phyloP scores from a whole-genome alignment of 2,888 invertebrate genomes.

The Clusia tigrina region DNA sequence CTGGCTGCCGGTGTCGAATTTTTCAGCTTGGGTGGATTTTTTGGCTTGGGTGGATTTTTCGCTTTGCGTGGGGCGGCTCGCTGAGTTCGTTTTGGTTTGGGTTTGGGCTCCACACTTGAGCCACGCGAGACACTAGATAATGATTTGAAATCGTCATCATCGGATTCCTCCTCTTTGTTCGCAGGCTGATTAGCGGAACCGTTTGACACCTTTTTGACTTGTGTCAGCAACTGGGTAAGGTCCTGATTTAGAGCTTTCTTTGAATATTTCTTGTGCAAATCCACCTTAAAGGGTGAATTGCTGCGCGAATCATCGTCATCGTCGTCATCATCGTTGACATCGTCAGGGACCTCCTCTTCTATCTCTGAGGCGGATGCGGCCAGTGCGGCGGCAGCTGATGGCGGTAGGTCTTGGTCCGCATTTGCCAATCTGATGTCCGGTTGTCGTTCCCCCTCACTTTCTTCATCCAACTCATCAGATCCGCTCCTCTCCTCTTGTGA shows the following conservation, averaged over 20 bases:
- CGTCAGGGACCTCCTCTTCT: slow-evolving; percentile 51
- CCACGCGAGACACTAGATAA: slow-evolving; percentile 50
- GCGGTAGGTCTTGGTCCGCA: slow-evolving; percentile 48
- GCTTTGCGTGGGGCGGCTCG: slow-evolving; percentile 24
- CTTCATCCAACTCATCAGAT: slow-evolving; percentile 30
- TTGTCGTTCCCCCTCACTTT: slow-evolving; percentile 25
- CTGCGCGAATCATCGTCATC: slow-evolving; percentile 57
- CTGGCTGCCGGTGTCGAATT: slow-evolving; percentile 19
- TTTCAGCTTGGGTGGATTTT: slow-evolving; percentile 27
- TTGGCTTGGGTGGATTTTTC: slow-evolving; percentile 18
- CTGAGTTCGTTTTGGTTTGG: slow-evolving; percentile 25
- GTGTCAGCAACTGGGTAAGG: slow-evolving; percentile 55
- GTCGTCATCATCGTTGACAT: slow-evolving; percentile 46
- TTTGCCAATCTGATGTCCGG: slow-evolving; percentile 36
- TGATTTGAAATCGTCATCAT: slow-evolving; percentile 56
- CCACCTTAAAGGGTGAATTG: slow-evolving; percentile 63
- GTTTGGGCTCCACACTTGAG: slow-evolving; percentile 31
- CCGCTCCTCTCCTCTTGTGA: slow-evolving; percentile 21
- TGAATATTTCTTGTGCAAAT: slow-evolving; percentile 64
- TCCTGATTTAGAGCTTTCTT: slow-evolving; percentile 64
- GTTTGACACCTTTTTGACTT: slow-evolving; percentile 53
- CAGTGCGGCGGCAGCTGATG: slow-evolving; percentile 54
- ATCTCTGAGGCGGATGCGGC: slow-evolving; percentile 55
- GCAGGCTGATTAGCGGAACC: slow-evolving; percentile 41
- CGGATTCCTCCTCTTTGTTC: slow-evolving; percentile 42